A percentile compares a stretch with the other conserved stretches of the same genome.
Conservation (phyloP, 1,140 invertebrate genomes). For the Drosophila kepulauana region DNA sequence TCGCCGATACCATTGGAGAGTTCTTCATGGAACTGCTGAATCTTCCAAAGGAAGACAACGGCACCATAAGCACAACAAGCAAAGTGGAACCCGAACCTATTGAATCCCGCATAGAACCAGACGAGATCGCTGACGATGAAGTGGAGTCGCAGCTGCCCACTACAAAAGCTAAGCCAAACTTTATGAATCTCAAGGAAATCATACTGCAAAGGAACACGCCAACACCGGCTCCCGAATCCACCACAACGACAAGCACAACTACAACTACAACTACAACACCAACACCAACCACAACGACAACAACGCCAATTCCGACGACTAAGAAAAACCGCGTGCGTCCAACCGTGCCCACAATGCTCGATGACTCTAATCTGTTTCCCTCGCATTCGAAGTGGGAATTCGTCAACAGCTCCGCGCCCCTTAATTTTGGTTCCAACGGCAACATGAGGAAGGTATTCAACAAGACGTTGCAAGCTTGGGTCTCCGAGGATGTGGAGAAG, state of each 20-base stretch:
- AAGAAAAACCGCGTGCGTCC: slow-evolving; percentile 60
- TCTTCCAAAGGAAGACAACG: slow-evolving; percentile 69
- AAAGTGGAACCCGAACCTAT: slow-evolving; percentile 34
- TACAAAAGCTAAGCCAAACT: slow-evolving; percentile 61
- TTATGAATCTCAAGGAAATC: slow-evolving; percentile 80
- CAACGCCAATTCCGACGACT: slow-evolving; percentile 26
- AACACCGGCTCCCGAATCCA: neutral
- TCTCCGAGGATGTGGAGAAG: slow-evolving; percentile 79
- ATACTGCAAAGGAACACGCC: slow-evolving; percentile 68
- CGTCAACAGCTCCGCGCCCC: slow-evolving; percentile 69
- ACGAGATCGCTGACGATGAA: slow-evolving; percentile 26
- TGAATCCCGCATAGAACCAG: slow-evolving; percentile 68
- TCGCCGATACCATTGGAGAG: slow-evolving; percentile 79
- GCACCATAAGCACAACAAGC: slow-evolving; percentile 31
- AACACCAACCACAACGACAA: slow-evolving; percentile 29
- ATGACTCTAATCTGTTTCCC: slow-evolving; percentile 80
- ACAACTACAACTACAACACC: slow-evolving; percentile 26
- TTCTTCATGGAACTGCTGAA: slow-evolving; percentile 82
- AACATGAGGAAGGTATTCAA: slow-evolving; percentile 82
- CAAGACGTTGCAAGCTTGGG: slow-evolving; percentile 82
- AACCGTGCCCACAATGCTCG: slow-evolving; percentile 70
- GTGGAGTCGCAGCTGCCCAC: slow-evolving; percentile 6
- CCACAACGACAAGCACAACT: slow-evolving; percentile 18
- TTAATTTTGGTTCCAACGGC: slow-evolving; percentile 60
- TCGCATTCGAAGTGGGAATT: slow-evolving; percentile 84